Conservation (phyloP, 2,113 vertebrate species). For the Orcinus orca region DNA sequence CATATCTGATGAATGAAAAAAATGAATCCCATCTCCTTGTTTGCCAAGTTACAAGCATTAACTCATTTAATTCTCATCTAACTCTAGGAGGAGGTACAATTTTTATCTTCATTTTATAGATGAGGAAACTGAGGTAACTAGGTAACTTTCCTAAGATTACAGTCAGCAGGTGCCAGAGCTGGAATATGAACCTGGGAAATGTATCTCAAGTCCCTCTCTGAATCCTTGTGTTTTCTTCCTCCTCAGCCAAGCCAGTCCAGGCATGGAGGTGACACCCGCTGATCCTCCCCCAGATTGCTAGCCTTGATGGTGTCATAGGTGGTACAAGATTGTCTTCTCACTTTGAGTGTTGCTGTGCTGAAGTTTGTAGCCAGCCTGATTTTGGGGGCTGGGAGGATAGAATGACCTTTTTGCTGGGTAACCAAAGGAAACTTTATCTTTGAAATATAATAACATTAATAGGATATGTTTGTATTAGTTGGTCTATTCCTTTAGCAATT, state of each 20-base stretch:
- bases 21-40: neutral
- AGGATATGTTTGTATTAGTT: neutral
- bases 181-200: neutral
- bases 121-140: neutral
- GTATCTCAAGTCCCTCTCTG: neutral
- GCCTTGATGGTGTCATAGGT: neutral
- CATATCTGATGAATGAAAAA: neutral
- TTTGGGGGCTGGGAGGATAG: neutral
- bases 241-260: neutral
- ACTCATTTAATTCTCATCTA: neutral
- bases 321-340: neutral
- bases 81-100: neutral
- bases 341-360: neutral
- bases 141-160: neutral
- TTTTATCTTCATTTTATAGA: neutral
- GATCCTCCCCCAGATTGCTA: neutral
- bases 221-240: neutral
- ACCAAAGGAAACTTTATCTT: neutral
- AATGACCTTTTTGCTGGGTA: neutral
- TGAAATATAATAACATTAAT: neutral
- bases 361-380: neutral
- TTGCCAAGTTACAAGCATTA: neutral
- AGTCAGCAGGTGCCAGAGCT: neutral
- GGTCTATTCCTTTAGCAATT: neutral
- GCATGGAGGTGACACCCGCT: neutral